Evolutionary conservation across 2,888 invertebrate genomes (phyloP), one percentile per base, ranked within the genome.

Genomic region (Drosophila birchii): DNA sequence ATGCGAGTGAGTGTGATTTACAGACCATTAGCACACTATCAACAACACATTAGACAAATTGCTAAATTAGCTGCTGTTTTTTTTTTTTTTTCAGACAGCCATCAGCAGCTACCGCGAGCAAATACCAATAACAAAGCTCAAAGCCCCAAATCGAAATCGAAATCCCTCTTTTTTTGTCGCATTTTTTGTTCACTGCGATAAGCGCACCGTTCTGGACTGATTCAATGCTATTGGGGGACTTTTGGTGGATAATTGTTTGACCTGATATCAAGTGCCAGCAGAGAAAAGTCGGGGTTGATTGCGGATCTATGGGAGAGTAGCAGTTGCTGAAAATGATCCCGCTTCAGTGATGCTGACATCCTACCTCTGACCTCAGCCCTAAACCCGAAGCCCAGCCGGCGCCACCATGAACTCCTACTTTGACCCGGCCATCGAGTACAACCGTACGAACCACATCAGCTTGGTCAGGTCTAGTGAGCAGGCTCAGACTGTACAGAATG

Each of bases 31-130:
- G 60, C 79, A 73, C 81, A 81, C 79, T 87, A 85, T 89, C 89
- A 87, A 86, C 70, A 75, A 75, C 77, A 88, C 75, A 84, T 84
- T 88, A 89, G 86, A 89, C 87, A 84, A 84, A 89, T 89, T 89
- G 81, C 76, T 79, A 87, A 87, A 89, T 89, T 79, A 79, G 83
- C 89, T 86, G 84, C 75, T 71, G 78, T 45, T 70, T 26, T 16
- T 44, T 71, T 62, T 55, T 59, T 49, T 53, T 53, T 36, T 47
- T 59, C 75, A 67, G 61, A 41, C 51, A 51, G 53, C 43, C 41
- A 73, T 11, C 55, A 56, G 26, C 43, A 57, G 58, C 41, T 59
- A 61, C 45, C 51, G 34, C 61, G 41, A 34, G 41, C 29, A 44
- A 60, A 44, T 36, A 43, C 61, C 29, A 45, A 61, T 45, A 39